Evolutionary conservation across 2,797 vertebrate species (phyloP).

Genomic region (Macropus fuliginosus): DNA sequence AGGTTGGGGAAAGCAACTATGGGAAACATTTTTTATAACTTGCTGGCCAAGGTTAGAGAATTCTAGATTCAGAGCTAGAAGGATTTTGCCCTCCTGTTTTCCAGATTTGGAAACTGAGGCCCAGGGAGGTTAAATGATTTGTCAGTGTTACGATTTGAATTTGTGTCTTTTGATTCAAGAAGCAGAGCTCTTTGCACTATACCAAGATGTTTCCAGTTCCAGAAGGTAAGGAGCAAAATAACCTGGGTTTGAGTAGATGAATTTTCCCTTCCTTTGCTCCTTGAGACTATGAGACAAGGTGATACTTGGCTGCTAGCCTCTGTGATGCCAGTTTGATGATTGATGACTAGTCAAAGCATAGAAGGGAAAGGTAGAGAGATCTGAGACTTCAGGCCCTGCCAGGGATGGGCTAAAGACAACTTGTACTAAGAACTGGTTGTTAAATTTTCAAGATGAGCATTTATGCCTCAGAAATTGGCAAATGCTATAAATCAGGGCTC

Average conservation of each 20-base stretch:
- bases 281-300: not conserved
- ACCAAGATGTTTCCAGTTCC: not conserved
- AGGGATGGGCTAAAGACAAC: not conserved
- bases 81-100: not conserved
- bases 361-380: not conserved
- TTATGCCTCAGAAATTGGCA: not conserved
- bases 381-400: not conserved
- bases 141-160: not conserved
- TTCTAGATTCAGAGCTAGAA: not conserved
- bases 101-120: not conserved
- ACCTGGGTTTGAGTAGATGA: not conserved
- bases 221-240: not conserved
- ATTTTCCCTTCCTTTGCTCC: not conserved
- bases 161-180: not conserved
- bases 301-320: not conserved
- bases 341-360: not conserved
- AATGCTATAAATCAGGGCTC: not conserved
- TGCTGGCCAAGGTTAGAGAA: not conserved
- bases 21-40: not conserved
- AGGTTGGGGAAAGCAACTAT: not conserved
- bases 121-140: not conserved
- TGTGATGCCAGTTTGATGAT: not conserved
- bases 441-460: not conserved
- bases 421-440: not conserved
- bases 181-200: not conserved